Percentiles rank a stretch among this genome's conserved stretches.
These are phyloP conservation scores for Batillaria attramentaria DNA, from an alignment of 1,140 invertebrate species.

Conservation along the genomic window DNA sequence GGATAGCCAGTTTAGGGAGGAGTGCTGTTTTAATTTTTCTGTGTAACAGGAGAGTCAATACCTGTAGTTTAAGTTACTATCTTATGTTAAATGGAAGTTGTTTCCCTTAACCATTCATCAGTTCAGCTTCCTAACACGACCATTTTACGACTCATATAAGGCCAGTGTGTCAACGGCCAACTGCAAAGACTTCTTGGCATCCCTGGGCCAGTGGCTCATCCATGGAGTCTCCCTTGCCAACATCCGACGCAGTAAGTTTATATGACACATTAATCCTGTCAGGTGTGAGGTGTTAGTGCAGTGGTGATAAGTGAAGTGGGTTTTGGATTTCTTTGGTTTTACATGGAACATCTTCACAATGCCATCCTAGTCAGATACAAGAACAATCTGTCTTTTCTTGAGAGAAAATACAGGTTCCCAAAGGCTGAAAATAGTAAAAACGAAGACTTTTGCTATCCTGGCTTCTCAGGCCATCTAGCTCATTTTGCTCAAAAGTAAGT, in stretches of 20 bases:
- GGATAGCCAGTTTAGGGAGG: neutral
- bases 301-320: neutral
- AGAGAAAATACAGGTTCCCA: neutral
- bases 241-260: constrained; percentile 36
- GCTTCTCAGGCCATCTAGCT: no score
- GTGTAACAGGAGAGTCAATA: neutral
- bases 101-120: constrained; percentile 2
- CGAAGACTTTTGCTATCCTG: no score
- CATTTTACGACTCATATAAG: constrained; percentile 40
- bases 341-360: neutral
- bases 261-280: neutral
- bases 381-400: neutral
- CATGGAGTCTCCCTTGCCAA: constrained; percentile 33
- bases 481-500: no score
- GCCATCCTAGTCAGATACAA: neutral
- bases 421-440: no score
- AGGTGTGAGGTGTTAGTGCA: neutral
- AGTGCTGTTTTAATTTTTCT: neutral
- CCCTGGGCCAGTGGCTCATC: constrained; percentile 35
- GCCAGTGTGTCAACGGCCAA: constrained; percentile 22
- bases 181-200: constrained; percentile 15
- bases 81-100: neutral
- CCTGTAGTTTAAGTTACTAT: neutral
- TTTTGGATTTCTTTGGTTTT: neutral
- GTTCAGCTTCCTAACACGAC: constrained; percentile 40